Evolutionary conservation across 2,888 invertebrate species (phyloP), one percentile per base, ranked within the genome.

Genomic region (Pristionchus maxplancki): DNA sequence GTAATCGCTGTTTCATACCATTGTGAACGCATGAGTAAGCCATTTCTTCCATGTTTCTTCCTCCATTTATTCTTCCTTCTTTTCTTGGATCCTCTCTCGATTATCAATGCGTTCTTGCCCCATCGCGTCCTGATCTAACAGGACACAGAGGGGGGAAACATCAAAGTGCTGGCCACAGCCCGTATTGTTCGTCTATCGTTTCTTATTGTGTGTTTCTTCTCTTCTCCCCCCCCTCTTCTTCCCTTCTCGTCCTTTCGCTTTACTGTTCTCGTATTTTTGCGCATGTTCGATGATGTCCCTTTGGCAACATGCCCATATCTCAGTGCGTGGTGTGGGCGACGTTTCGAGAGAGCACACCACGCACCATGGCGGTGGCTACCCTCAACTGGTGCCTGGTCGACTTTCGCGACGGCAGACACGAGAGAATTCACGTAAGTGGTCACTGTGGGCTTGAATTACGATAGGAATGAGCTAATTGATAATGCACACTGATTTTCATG

Each of bases 311-410:
- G 50, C 48, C 78, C 6, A 37, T 48, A 11, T 37, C 31, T 24
- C 9, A 50, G 53, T 50, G 34, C 34, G 37, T 53, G 53, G 34
- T 83, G 53, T 53, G 11, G 50, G 4, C 82, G 50, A 53, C 82
- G 50, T 83, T 83, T 78, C 15, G 74, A 17, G 82, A 11, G 13
- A 31, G 48, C 24, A 1, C 50, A 50, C n/a, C n/a, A n/a, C n/a
- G n/a, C n/a, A n/a, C n/a, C 50, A 83, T 83, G 82, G 53, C 82
- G 53, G 82, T 83, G 34, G 82, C 82, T 11, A 53, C 82, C 31
- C 82, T 83, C 34, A 83, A 83, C 28, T 83, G 82, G 82, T 83
- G 82, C 24, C 53, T 83, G 20, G 53, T 83, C 82, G 82, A 83
- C 34, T 83, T 53, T 37, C 82, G 82, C 34, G 53, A 83, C 8